Evolutionary conservation across 2,888 invertebrate species (phyloP).

Genomic region (Phytoseiulus persimilis): DNA sequence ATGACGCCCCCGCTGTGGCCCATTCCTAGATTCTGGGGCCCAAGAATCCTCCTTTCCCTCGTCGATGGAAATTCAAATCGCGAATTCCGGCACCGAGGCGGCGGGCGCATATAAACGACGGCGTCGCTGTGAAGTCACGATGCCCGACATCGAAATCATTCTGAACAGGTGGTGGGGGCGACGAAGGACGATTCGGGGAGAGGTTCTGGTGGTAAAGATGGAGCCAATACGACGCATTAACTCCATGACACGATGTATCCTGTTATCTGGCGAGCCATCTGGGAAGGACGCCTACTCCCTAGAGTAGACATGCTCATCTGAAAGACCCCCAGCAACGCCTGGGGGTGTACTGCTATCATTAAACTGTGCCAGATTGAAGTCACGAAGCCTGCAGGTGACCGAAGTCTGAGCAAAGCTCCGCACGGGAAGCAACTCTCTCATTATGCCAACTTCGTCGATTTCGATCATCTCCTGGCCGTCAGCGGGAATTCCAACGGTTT

Average conservation of each 20-base stretch:
- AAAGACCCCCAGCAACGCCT: background rate
- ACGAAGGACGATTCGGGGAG: background rate
- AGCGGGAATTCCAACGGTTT: no score
- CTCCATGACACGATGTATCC: slow-evolving; percentile 5
- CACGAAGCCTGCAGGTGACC: background rate
- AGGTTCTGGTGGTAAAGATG: background rate
- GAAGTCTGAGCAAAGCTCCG: background rate
- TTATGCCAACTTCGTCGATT: background rate
- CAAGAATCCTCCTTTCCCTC: no score
- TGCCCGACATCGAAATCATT: background rate
- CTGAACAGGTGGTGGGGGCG: background rate
- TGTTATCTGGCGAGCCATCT: background rate
- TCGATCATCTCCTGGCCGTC: background rate
- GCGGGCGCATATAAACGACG: no score
- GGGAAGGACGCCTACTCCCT: background rate
- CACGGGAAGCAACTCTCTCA: background rate
- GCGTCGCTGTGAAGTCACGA: background rate
- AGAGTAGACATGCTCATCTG: background rate
- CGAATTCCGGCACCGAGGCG: no score
- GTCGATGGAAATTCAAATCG: no score
- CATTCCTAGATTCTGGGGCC: no score
- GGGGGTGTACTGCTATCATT: background rate
- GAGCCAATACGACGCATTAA: background rate
- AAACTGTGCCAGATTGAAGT: background rate
- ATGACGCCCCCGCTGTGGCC: no score